Percentiles rank a stretch among this genome's conserved stretches.
These are phyloP conservation scores for Acipenser ruthenus DNA, from an alignment of 2,797 vertebrate genomes.

Conservation along the genomic window DNA sequence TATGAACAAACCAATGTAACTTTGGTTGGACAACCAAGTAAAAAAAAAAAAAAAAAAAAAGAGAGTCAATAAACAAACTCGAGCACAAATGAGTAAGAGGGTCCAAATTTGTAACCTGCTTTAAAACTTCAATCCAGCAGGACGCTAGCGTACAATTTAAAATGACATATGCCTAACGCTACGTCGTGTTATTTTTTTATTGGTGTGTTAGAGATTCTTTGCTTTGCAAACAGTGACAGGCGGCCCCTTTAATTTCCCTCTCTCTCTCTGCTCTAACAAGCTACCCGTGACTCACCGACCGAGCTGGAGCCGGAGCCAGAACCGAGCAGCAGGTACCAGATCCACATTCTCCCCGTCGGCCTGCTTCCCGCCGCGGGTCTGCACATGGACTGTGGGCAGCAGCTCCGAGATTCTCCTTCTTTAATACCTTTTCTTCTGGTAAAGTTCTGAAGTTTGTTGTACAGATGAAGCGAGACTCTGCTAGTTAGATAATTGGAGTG, in stretches of 20 bases:
- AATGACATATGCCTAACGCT: neutral
- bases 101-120: no score
- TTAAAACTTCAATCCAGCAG: neutral
- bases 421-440: conserved; percentile 16
- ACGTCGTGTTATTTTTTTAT: neutral
- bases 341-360: conserved; percentile 60
- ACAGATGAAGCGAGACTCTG: conserved; percentile 18
- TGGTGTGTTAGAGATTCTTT: neutral
- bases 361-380: conserved; percentile 48
- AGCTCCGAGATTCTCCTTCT: conserved; percentile 33
- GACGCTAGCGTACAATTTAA: neutral
- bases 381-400: conserved; percentile 29
- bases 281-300: conserved; percentile 52
- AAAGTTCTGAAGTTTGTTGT: conserved; percentile 21
- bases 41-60: no score
- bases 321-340: conserved; percentile 70
- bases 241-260: conserved; percentile 16
- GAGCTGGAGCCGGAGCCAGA: conserved; percentile 59
- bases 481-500: conserved; percentile 30
- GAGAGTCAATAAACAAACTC: no score
- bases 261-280: neutral
- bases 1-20: no score
- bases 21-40: no score
- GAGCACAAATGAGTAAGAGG: no score
- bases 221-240: conserved; percentile 17